Percentiles rank a stretch among this genome's conserved stretches.
phyloP scores from a whole-genome alignment of 2,797 vertebrate species.

The Hephaestus fuliginosus region DNA sequence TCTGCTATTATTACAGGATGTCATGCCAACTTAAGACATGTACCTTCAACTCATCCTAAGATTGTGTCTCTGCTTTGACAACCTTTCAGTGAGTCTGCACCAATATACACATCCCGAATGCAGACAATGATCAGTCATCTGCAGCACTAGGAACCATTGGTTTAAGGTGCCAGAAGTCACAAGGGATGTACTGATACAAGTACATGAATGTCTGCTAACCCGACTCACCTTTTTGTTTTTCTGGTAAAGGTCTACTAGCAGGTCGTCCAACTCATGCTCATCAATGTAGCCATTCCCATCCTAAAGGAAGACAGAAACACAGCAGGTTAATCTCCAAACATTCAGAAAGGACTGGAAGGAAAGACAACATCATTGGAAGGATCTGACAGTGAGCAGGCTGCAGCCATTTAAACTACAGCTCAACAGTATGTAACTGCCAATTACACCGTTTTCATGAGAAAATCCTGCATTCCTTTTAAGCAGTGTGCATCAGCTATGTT shows the following conservation, averaged over 20 bases:
- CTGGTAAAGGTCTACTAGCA: slow-evolving; percentile 95
- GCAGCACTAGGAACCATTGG: neutral
- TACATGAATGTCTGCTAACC: neutral
- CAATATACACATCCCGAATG: neutral
- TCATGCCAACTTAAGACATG: neutral
- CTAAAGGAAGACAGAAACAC: slow-evolving; percentile 76
- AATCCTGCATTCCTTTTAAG: neutral
- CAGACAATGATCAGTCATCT: slow-evolving; percentile 24
- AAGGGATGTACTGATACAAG: neutral
- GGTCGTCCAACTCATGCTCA: slow-evolving; percentile 94
- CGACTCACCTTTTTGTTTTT: slow-evolving; percentile 93
- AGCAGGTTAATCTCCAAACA: slow-evolving; percentile 13
- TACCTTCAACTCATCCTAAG: neutral
- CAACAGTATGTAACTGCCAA: neutral
- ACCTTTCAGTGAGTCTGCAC: neutral
- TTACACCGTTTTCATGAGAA: neutral
- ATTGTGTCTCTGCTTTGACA: neutral
- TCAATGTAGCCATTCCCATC: slow-evolving; percentile 98
- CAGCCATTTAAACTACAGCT: neutral
- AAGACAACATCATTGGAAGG: neutral
- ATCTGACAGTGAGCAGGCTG: neutral
- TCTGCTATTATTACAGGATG: neutral
- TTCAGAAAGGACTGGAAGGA: neutral
- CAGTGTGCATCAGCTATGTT: neutral
- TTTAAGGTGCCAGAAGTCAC: neutral